Percentiles rank a stretch among this genome's conserved stretches.
These are phyloP conservation scores for Petrophora chlorosata DNA, from an alignment of 2,888 invertebrate species.

Conservation along the genomic window DNA sequence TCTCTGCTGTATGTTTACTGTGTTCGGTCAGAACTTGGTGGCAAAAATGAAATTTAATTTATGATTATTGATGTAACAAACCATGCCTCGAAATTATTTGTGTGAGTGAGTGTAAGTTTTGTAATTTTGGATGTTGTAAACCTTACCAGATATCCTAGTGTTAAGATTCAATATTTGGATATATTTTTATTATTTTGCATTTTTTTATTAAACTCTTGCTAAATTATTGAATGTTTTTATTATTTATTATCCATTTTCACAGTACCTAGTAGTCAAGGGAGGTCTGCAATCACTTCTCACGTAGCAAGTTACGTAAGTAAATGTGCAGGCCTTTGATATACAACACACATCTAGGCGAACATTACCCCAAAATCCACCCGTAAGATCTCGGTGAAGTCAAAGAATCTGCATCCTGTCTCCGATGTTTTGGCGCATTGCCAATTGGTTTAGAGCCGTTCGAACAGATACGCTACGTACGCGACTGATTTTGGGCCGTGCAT, in stretches of 20 bases:
- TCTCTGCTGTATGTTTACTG: background rate
- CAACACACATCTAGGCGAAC: no score
- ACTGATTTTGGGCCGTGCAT: no score
- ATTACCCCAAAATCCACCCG: no score
- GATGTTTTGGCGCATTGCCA: background rate
- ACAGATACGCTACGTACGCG: background rate
- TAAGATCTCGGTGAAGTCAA: no score
- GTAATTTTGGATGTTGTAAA: constrained; percentile 75
- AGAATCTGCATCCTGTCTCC: background rate
- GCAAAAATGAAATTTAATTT: background rate
- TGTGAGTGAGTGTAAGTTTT: constrained; percentile 72
- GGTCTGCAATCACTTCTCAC: background rate
- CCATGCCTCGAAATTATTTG: constrained; percentile 34
- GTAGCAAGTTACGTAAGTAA: no score
- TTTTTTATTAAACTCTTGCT: constrained; percentile 84
- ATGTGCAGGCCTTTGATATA: no score
- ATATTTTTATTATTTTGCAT: constrained; percentile 83
- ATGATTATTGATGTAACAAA: background rate
- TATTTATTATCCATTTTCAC: background rate
- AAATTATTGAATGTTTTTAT: constrained; percentile 60
- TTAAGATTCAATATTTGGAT: constrained; percentile 82
- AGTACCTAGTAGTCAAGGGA: background rate
- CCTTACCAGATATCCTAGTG: constrained; percentile 71
- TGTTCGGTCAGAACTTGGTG: constrained; percentile 5
- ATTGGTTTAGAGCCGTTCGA: background rate